A percentile compares a stretch with the other conserved stretches of the same genome.
These are phyloP conservation scores for Labeo calbasu DNA, from an alignment of 2,797 vertebrate genomes.

Conservation along the genomic window DNA sequence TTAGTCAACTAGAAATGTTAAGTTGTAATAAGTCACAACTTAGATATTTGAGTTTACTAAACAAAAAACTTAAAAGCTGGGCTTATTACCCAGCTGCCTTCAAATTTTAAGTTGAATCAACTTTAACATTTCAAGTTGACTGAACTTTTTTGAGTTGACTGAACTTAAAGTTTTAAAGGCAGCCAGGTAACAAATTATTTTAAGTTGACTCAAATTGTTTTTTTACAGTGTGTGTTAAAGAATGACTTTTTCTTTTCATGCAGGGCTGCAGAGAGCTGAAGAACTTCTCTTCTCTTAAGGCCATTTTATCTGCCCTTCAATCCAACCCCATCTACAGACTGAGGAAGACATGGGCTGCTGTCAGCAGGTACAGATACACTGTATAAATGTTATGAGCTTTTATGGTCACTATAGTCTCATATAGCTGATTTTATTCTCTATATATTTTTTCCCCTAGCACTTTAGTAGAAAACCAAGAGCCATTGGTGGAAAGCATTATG, in stretches of 20 bases:
- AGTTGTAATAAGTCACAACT: no score
- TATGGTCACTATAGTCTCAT: not conserved
- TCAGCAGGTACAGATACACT: slow-evolving; percentile 72
- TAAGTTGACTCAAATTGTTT: no score
- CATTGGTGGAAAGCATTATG: not conserved
- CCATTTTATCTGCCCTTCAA: slow-evolving; percentile 89
- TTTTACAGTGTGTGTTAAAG: not conserved
- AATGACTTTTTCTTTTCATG: slow-evolving; percentile 3
- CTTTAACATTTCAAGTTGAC: no score
- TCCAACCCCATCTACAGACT: slow-evolving; percentile 88
- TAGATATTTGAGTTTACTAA: no score
- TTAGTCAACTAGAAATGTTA: no score
- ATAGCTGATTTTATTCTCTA: not conserved
- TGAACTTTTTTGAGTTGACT: no score
- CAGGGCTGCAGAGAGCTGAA: slow-evolving; percentile 86
- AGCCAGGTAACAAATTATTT: no score
- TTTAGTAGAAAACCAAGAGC: slow-evolving; percentile 29
- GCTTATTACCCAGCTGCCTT: no score
- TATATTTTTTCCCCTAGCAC: not conserved
- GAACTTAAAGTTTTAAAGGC: no score
- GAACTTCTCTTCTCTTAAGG: slow-evolving; percentile 89
- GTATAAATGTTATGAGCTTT: not conserved
- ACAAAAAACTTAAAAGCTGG: no score
- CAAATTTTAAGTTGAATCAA: no score
- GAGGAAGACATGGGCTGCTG: slow-evolving; percentile 85